Conservation (phyloP, 2,113 vertebrate species). For the Hippocampus guttulatus region DNA sequence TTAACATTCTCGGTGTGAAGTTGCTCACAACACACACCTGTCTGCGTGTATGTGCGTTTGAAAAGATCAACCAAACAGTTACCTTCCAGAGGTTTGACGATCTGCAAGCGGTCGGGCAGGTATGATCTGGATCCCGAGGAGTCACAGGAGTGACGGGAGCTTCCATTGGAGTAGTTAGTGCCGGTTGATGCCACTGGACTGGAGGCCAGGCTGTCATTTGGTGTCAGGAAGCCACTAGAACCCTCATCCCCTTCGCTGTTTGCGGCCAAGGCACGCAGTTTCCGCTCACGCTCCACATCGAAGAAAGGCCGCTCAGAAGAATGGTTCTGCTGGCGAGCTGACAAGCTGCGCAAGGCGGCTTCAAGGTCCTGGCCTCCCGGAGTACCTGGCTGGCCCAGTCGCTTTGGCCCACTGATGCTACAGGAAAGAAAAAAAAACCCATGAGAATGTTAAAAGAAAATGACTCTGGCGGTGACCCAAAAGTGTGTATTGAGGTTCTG, state of each 20-base stretch:
- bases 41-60: background rate
- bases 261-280: constrained; percentile 63
- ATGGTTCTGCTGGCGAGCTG: constrained; percentile 74
- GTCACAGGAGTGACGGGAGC: constrained; percentile 66
- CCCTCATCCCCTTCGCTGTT: constrained; percentile 59
- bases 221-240: constrained; percentile 79
- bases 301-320: constrained; percentile 74
- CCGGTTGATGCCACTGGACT: constrained; percentile 71
- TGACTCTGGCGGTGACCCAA: too few species aligned
- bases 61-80: constrained; percentile 13
- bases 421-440: background rate
- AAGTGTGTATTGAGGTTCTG: background rate
- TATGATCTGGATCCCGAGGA: constrained; percentile 75
- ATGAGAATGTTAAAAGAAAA: background rate
- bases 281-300: constrained; percentile 75
- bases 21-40: background rate
- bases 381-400: constrained; percentile 69
- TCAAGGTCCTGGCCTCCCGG: constrained; percentile 80
- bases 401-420: constrained; percentile 55
- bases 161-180: constrained; percentile 75
- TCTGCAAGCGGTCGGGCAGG: constrained; percentile 83
- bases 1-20: background rate
- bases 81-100: constrained; percentile 86
- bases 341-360: constrained; percentile 75
- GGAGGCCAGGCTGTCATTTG: constrained; percentile 75